phyloP scores from a whole-genome alignment of 2,888 invertebrate genomes.

The Chirona hameri region DNA sequence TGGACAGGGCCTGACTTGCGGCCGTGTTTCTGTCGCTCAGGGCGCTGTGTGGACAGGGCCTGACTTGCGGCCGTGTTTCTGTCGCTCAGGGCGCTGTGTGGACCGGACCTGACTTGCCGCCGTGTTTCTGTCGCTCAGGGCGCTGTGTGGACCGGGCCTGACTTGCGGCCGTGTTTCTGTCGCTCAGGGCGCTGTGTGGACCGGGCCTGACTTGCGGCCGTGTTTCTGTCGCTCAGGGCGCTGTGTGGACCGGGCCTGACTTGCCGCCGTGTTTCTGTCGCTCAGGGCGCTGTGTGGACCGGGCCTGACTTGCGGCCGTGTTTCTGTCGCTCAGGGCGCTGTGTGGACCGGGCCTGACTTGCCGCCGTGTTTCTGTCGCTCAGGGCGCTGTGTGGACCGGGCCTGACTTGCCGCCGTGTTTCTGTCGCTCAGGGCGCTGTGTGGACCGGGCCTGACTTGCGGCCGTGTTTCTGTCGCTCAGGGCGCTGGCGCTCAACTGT shows the following conservation, averaged over 20 bases:
- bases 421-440: slow-evolving; percentile 51
- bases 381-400: slow-evolving; percentile 57
- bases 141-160: slow-evolving; percentile 50
- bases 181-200: slow-evolving; percentile 58
- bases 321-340: slow-evolving; percentile 58
- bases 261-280: slow-evolving; percentile 30
- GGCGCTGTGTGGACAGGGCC: slow-evolving; percentile 53
- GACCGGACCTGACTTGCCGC: slow-evolving; percentile 34
- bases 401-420: slow-evolving; percentile 6
- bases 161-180: background rate
- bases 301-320: background rate
- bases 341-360: slow-evolving; percentile 37
- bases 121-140: slow-evolving; percentile 51
- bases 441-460: slow-evolving; percentile 38
- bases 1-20: slow-evolving; percentile 38
- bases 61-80: background rate
- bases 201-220: background rate
- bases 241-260: slow-evolving; percentile 46
- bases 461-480: slow-evolving; percentile 44
- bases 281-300: slow-evolving; percentile 58
- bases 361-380: slow-evolving; percentile 34
- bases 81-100: slow-evolving; percentile 58
- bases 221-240: slow-evolving; percentile 54
- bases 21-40: slow-evolving; percentile 47
- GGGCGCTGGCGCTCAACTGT: slow-evolving; percentile 74